Evolutionary conservation across 1,140 invertebrate species (phyloP).

Genomic region (Eufriesea mexicana): DNA sequence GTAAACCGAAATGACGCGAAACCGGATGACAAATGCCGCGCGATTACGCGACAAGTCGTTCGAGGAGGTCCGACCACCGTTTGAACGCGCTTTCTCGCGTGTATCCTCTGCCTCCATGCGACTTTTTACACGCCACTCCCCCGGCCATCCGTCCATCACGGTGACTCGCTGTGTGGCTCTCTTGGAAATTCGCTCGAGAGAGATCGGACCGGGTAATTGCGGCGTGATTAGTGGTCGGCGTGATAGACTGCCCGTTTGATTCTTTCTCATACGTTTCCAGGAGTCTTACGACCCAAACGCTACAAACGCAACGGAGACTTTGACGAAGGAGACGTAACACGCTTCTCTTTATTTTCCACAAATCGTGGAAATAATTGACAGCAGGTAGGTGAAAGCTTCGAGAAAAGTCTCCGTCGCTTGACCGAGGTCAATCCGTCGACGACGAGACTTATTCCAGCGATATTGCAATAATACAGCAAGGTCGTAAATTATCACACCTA

Average conservation of each 20-base stretch:
- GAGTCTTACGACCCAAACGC: too few relatives aligned
- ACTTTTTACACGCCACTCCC: constrained; percentile 6
- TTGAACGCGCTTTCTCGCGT: constrained; percentile 36
- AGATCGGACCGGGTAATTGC: background rate
- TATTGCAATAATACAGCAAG: too few relatives aligned
- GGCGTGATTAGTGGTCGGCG: background rate
- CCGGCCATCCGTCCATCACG: constrained; percentile 17
- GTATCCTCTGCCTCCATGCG: background rate
- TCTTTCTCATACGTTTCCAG: background rate
- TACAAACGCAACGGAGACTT: too few relatives aligned
- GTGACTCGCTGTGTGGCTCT: background rate
- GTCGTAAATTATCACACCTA: too few relatives aligned
- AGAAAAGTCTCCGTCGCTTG: too few relatives aligned
- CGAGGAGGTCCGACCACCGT: constrained; percentile 43
- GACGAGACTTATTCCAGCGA: too few relatives aligned
- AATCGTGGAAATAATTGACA: too few relatives aligned
- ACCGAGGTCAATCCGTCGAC: too few relatives aligned
- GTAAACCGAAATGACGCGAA: constrained; percentile 48
- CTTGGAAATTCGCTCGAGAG: background rate
- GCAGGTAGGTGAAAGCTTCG: too few relatives aligned
- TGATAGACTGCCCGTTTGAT: background rate
- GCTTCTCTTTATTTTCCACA: too few relatives aligned
- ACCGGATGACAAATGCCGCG: constrained; percentile 63
- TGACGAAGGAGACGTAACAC: too few relatives aligned
- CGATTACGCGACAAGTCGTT: constrained; percentile 68